Base-by-base conservation (phyloP, 2,113 vertebrate species). In the Perccottus glenii region DNA sequence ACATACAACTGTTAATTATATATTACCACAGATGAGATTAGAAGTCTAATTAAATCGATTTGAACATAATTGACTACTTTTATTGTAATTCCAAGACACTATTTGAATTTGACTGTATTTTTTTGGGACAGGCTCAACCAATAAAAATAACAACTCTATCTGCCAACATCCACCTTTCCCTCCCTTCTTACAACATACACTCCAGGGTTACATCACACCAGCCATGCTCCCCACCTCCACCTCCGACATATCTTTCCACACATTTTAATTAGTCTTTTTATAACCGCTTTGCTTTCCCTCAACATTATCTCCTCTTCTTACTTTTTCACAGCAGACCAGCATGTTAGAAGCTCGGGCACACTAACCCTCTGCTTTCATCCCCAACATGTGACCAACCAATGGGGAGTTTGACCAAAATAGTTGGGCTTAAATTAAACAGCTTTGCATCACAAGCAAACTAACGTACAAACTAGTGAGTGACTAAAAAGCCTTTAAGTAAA, bases 191-290 rank as follows among this genome's bases (percentile, higher is more conserved):
- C 77, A 75, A 47, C 70, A 47, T 72, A 61, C 66, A 78, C 70
- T 78, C 62, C 53, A 16, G 47, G 55, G 77, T 88, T 88, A 88
- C 85, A 91, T 87, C 84, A 91, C 82, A 67, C 65, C 51, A 56
- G 42, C 14, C 62, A 33, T 8, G 48, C 66, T 50, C 46, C 51
- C 78, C 69, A 69, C 56, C 63, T 68, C 65, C 47, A 72, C 67
- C 66, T 67, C 59, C 62, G 71, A 62, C 73, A 73, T 15, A 78
- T 85, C 84, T 62, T 77, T 82, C 71, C 47, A 36, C 82, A 85
- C 68, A 84, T 83, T 88, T 87, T 87, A 89, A 92, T 90, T 70
- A 71, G 85, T 79, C 78, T 86, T 89, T 92, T 92, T 85, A 88
- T 84, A 89, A 68, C 67, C 0, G n/a, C 60, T 67, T 78, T 72